Evolutionary conservation across 2,113 vertebrate genomes (phyloP).

Genomic region (Trachemys scripta): DNA sequence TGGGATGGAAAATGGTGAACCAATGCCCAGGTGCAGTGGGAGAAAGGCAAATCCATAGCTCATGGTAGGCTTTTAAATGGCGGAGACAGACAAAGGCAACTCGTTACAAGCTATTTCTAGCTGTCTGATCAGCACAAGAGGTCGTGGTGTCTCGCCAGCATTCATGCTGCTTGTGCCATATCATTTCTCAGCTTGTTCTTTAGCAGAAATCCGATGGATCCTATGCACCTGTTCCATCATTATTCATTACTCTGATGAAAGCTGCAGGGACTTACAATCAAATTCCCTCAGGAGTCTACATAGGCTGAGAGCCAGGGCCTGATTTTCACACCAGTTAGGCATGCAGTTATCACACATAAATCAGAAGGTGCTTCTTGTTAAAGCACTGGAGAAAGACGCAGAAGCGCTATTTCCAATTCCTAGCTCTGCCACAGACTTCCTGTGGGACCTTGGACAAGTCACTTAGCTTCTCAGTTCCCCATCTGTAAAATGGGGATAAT

Average conservation of each 20-base stretch:
- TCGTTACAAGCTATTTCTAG: not conserved
- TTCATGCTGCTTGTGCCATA: not conserved
- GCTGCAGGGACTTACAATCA: not conserved
- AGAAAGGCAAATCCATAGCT: not conserved
- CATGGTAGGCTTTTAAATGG: not conserved
- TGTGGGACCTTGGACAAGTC: not conserved
- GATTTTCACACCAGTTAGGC: not conserved
- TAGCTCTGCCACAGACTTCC: not conserved
- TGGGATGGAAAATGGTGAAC: rapidly evolving
- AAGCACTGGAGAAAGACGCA: not conserved
- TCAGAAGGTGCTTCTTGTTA: rapidly evolving
- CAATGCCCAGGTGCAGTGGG: not conserved
- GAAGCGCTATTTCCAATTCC: not conserved
- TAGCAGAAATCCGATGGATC: not conserved
- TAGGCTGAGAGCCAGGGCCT: not conserved
- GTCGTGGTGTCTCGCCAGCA: not conserved
- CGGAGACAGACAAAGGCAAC: not conserved
- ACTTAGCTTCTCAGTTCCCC: not conserved
- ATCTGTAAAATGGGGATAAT: not conserved
- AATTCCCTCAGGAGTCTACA: not conserved
- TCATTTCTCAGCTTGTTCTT: constrained; percentile 3
- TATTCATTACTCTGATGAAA: not conserved
- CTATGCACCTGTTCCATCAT: not conserved
- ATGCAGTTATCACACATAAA: not conserved
- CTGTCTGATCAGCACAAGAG: not conserved